Base-by-base conservation (phyloP, 2,113 vertebrate species). In the Platysteira castanea region DNA sequence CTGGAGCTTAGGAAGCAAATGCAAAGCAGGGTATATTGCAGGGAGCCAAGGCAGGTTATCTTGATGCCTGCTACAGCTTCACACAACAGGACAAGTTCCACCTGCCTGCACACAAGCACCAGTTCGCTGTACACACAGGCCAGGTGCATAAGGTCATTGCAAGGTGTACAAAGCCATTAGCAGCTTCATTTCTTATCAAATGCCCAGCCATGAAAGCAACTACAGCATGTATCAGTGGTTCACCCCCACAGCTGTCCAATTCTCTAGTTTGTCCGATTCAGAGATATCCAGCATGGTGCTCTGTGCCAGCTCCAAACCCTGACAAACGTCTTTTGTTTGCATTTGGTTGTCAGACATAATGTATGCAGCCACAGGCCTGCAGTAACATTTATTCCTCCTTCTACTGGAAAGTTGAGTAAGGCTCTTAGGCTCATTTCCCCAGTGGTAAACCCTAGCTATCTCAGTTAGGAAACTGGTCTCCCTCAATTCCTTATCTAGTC, bases 401-500 rank as follows among this genome's bases (percentile, higher is more conserved):
- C 67, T 52, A 12, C 75, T 73, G 63, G 68, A 83, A 94, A 73
- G 92, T 37, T 76, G 92, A 95, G 75, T 85, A 61, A 90, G 79
- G 63, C 53, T 90, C 46, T 89, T 76, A 73, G 84, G 49, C 46
- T 96, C 59, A 83, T 95, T 94, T 96, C 54, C 82, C 92, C 49
- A 65, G 82, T 80, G 50, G 94, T 87, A 94, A 95, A 92, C 41
- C 80, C 26, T 23, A 83, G 65, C 82, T 93, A 41, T 41, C 63
- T 90, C 77, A 67, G 74, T 64, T 56, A 82, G 67, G 78, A 95
- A 91, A 94, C 49, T 70, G 73, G 77, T 84, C 68, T 78, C n/a
- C 60, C 56, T 81, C 84, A 92, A 71, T 94, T 96, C 80, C 80
- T 93, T 82, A 84, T 85, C 90, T 92, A 90, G 94, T 79, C 88